Conservation (phyloP, 2,113 vertebrate genomes). For the Megaceryle maxima region DNA sequence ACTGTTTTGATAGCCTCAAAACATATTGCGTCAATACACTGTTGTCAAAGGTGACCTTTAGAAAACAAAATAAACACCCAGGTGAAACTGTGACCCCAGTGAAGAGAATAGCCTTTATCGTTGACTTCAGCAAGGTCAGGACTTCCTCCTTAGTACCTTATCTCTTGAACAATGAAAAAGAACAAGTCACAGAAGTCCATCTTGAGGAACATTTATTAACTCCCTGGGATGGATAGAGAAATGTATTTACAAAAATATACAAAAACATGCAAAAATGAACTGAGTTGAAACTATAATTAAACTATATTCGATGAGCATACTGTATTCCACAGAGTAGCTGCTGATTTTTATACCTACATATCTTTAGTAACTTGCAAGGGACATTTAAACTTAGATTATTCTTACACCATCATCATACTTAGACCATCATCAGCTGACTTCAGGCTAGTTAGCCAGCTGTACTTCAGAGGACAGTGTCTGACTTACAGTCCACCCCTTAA, state of each 20-base stretch:
- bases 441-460: neutral
- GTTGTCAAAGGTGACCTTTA: neutral
- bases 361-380: neutral
- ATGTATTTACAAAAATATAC: neutral
- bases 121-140: neutral
- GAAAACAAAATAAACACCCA: slow-evolving; percentile 42
- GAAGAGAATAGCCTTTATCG: slow-evolving; percentile 16
- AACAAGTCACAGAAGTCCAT: neutral
- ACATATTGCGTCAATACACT: neutral
- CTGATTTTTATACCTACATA: neutral
- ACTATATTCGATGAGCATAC: neutral
- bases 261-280: neutral
- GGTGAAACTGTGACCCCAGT: slow-evolving; percentile 25
- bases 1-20: slow-evolving; percentile 58
- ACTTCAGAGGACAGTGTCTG: neutral
- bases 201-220: neutral
- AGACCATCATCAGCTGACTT: neutral
- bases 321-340: neutral
- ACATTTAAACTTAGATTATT: neutral
- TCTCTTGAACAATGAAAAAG: neutral
- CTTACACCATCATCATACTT: neutral
- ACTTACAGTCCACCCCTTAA: neutral
- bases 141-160: slow-evolving; percentile 18
- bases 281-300: neutral
- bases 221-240: neutral